Evolutionary conservation across 2,888 invertebrate genomes (phyloP), one percentile per base, ranked within the genome.

Genomic region (Prionchulus punctatus): DNA sequence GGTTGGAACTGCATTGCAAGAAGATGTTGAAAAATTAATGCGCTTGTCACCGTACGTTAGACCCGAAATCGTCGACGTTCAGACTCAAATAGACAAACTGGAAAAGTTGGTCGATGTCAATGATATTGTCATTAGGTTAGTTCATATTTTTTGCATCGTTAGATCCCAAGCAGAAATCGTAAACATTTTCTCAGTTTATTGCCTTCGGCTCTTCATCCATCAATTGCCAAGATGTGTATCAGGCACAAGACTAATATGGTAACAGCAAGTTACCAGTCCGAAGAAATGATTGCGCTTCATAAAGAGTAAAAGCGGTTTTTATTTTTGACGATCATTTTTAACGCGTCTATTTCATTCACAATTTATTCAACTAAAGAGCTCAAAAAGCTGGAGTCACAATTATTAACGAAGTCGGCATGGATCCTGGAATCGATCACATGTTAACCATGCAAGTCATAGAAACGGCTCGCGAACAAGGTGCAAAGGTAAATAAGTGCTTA

Each of bases 391-490:
- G 88, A 0, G 78, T 99, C 0, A 94, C 94, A 0, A 79, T 98
- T 47, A 76, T 99, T 61, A 98, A 96, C 70, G 98, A 98, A 76
- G 84, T 92, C 0, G 98, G 98, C 0, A 77, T 99, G 30, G 98
- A 99, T 71, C 98, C 98, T 0, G 98, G 96, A n/a, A 91, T 92
- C 63, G 92, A 94, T 72, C 98, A 98, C 73, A 78, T 99, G 62
- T 74, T 99, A 55, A 98, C 98, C 0, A 79, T 96, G 74, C 92
- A 99, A 71, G 91, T 90, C 70, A 91, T 98, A 65, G 90, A 96
- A 70, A 85, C 90, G 65, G 82, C 88, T 15, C 84, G 70, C 50
- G 69, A 71, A 28, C 71, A 86, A 67, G 96, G 94, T 2, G 96
- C 92, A 48, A 82, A 86, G 68, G 76, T 36, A 36, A 36, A 36